Evolutionary conservation across 2,888 invertebrate genomes (phyloP), one percentile per base, ranked within the genome.

Genomic region (Nasonia oneida): DNA sequence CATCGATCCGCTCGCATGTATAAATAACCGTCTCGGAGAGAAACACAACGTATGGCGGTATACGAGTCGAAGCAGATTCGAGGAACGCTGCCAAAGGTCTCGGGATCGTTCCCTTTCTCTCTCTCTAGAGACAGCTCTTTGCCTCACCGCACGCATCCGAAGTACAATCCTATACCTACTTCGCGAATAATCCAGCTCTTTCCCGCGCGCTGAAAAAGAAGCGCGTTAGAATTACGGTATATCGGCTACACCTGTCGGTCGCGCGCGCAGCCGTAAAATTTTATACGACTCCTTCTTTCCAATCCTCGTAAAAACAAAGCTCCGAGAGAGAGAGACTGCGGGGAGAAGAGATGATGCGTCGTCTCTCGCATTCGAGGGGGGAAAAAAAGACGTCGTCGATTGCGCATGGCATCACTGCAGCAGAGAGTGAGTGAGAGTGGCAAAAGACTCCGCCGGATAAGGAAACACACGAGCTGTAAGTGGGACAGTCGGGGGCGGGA

Each of bases 401-500:
- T 37, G 57, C n/a, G 57, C 57, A 47, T 47, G 10, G 42, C 42
- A 29, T 42, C 42, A 84, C 77, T 86, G 83, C 67, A 61, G 33
- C 87, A 83, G 50, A 83, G 86, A 82, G 85, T 1, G 47, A 47
- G 47, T 15, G 15, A 86, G 79, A 87, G 85, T 84, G 88, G 73
- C 50, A 75, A 82, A 84, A 78, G 75, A 89, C 84, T 86, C 85
- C 86, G 87, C 80, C 86, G 87, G 85, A 88, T 88, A 89, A 89
- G 89, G 89, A 90, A 90, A 88, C 87, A 89, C 87, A 90, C 90
- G 89, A 89, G 89, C 88, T 88, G 90, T 90, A 93, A 93, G 91
- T 93, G 92, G 92, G 92, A 90, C 92, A 93, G 91, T 91, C 89
- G 89, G 89, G 91, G 91, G 91, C 81, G 91, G 91, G 93, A 93